Conservation (phyloP, 2,113 vertebrate genomes). For the Eulemur rufifrons region DNA sequence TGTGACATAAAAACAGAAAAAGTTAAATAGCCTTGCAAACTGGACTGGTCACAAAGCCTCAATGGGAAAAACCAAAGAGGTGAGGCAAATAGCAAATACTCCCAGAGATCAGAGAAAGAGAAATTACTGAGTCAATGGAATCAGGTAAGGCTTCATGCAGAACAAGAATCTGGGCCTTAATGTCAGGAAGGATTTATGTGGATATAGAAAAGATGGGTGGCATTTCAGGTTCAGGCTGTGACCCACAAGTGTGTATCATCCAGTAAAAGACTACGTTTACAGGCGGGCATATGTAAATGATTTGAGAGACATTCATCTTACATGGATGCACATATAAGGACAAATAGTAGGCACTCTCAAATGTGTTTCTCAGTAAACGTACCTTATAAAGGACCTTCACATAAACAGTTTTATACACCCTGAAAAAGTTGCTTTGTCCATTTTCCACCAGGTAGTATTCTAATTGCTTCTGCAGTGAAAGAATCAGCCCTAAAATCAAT, state of each 20-base stretch:
- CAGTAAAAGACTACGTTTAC: neutral
- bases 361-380: neutral
- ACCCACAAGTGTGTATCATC: neutral
- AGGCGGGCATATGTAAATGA: neutral
- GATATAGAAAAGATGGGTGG: neutral
- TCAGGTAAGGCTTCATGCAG: neutral
- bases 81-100: neutral
- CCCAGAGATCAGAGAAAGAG: neutral
- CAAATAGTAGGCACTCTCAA: neutral
- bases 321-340: neutral
- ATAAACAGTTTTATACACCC: slow-evolving; percentile 40
- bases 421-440: slow-evolving; percentile 33
- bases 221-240: neutral
- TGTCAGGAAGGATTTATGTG: neutral
- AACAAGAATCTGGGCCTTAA: neutral
- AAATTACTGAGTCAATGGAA: neutral
- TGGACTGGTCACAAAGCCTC: neutral
- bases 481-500: slow-evolving; percentile 53
- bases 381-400: neutral
- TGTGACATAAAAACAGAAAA: neutral
- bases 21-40: neutral
- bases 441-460: slow-evolving; percentile 32
- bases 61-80: neutral
- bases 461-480: slow-evolving; percentile 13
- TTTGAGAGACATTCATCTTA: neutral